Conservation (phyloP, 2,888 invertebrate species). For the Icerya purchasi region DNA sequence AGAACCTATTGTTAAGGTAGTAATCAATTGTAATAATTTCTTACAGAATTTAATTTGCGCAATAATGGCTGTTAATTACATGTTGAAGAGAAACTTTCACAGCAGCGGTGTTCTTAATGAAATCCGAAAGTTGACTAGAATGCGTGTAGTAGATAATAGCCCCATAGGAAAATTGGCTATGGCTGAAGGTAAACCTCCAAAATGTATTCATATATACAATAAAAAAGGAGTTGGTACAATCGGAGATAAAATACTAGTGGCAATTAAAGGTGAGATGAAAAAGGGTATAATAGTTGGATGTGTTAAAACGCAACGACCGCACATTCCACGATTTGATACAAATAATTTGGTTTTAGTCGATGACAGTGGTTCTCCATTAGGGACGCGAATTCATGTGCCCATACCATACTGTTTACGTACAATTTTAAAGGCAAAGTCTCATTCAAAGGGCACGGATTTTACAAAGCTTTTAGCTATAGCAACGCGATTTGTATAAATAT, state of each 20-base stretch:
- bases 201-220: conserved; percentile 84
- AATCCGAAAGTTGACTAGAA: conserved; percentile 48
- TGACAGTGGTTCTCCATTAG: conserved; percentile 80
- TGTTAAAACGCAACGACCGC: conserved; percentile 55
- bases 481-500: conserved; percentile 60
- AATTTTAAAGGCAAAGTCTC: conserved; percentile 56
- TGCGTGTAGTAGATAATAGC: conserved; percentile 92
- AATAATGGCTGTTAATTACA: not conserved
- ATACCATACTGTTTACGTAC: conserved; percentile 75
- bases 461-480: conserved; percentile 81
- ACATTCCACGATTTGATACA: conserved; percentile 76
- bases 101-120: conserved; percentile 37
- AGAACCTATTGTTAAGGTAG: too few species aligned
- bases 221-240: conserved; percentile 40
- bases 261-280: conserved; percentile 87
- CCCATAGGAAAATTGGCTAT: conserved; percentile 84
- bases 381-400: conserved; percentile 85
- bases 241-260: conserved; percentile 74
- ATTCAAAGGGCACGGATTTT: conserved; percentile 67
- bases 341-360: conserved; percentile 93
- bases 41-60: too few species aligned
- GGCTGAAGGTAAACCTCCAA: conserved; percentile 81
- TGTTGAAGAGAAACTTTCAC: conserved; percentile 27
- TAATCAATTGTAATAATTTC: too few species aligned
- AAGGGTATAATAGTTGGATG: conserved; percentile 77